Base-by-base conservation (phyloP, 2,797 vertebrate genomes). In the Echiichthys vipera region DNA sequence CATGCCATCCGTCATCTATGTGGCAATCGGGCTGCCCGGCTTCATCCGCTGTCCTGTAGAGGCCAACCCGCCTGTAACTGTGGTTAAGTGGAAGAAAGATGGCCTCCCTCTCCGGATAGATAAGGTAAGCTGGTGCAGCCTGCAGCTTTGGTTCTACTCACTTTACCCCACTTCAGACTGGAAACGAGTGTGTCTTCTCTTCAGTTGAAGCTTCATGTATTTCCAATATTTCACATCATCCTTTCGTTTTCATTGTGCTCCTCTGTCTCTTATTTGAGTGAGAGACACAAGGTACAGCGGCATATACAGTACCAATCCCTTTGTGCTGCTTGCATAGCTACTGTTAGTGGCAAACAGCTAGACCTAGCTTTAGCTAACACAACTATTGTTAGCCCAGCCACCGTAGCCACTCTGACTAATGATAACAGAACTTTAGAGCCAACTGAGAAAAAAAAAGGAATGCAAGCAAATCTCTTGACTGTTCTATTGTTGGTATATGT, bases 11-110 rank as follows among this genome's bases (percentile, higher is more conserved):
- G 93, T 97, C 85, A 97, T 99, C 90, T 99, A 98, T 0, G 96
- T 97, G 88, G 97, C 98, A 64, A 97, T 99, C 55, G 96, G 97
- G 87, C 96, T 99, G 88, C 97, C 97, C 0, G 98, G 97, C 81
- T 97, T 96, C 77, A 98, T 99, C 92, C 97, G 97, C 88, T 99
- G 98, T 92, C 96, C 98, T 13, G 96, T 96, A n/a, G 97, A 99
- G 55, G 97, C 97, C 55, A 97, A 96, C 92, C 98, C 98, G 1
- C 96, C 97, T 0, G 95, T 97, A 56, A 97, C 95, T 11, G 85
- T 96, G 89, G 97, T 99, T 88, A 98, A 97, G 89, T 99, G 98
- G 98, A 99, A 97, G 93, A 99, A 99, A 93, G 97, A 99, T 5
- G 96, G 96, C 69, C 96, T 97, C 75, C 96, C 97, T 80, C 95